phyloP scores from a whole-genome alignment of 2,797 vertebrate genomes.

The Spea hammondii region DNA sequence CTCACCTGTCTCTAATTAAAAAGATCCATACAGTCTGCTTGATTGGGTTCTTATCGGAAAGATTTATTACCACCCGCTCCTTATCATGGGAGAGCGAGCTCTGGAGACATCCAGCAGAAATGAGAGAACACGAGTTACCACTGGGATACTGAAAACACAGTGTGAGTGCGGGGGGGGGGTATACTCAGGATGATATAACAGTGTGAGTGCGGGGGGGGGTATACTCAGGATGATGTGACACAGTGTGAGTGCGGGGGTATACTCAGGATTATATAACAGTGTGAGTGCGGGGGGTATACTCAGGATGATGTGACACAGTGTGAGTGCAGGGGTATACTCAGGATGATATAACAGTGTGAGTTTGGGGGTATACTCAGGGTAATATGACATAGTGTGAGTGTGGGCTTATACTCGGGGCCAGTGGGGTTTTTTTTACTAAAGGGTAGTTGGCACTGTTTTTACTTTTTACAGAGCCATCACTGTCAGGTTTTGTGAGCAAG shows the following conservation, averaged over 20 bases:
- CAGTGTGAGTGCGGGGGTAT: no score
- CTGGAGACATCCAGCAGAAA: neutral
- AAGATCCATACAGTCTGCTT: conserved; percentile 57
- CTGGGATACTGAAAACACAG: neutral
- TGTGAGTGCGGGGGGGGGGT: neutral
- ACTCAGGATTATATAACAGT: no score
- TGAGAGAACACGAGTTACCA: neutral
- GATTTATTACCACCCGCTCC: conserved; percentile 19
- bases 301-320: neutral
- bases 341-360: neutral
- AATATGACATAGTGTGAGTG: fast-evolving
- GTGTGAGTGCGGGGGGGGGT: no score
- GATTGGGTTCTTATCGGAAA: conserved; percentile 51
- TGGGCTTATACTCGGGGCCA: no score
- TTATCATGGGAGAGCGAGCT: conserved; percentile 14
- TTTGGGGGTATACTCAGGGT: no score
- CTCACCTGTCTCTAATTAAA: conserved; percentile 56
- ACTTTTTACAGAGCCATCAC: no score
- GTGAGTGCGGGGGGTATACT: no score
- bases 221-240: no score
- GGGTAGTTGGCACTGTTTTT: no score
- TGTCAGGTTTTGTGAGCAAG: no score
- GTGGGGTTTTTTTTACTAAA: no score
- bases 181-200: neutral
- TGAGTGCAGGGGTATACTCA: neutral